These are phyloP conservation scores for Pseudomyrmex dendroicus DNA, from an alignment of 1,140 invertebrate genomes.

Conservation along the genomic window DNA sequence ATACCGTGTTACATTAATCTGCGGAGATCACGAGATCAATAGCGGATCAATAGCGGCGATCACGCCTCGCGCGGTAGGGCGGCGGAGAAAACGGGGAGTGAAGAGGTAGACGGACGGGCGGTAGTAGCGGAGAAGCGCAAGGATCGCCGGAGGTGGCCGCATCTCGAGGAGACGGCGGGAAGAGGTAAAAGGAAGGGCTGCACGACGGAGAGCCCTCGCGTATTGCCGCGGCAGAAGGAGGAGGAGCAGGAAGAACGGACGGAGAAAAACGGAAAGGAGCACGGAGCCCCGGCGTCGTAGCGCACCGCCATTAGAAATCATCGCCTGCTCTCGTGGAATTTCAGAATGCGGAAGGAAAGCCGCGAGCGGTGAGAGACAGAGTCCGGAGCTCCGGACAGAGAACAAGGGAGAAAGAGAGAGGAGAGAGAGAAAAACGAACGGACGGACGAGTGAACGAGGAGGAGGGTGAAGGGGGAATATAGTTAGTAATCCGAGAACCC, in stretches of 20 bases:
- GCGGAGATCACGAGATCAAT: slow-evolving; percentile 60
- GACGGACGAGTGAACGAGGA: not conserved
- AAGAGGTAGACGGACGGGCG: slow-evolving; percentile 25
- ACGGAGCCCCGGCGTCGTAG: slow-evolving; percentile 41
- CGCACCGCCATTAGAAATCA: slow-evolving; percentile 75
- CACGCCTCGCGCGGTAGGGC: slow-evolving; percentile 51
- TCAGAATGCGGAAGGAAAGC: slow-evolving; percentile 82
- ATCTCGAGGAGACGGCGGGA: slow-evolving; percentile 24
- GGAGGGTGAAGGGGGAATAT: slow-evolving; percentile 63
- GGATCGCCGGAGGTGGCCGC: slow-evolving; percentile 48
- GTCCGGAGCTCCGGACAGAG: slow-evolving; percentile 13
- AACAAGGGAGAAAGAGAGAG: not conserved
- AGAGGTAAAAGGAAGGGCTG: slow-evolving; percentile 39
- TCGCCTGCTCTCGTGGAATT: slow-evolving; percentile 75
- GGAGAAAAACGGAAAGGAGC: slow-evolving; percentile 57
- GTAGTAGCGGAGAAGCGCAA: slow-evolving; percentile 35
- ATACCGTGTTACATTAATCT: slow-evolving; percentile 62
- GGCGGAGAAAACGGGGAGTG: not conserved
- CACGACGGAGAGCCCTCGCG: slow-evolving; percentile 46
- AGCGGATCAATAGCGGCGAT: slow-evolving; percentile 61
- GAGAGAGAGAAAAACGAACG: slow-evolving; percentile 45
- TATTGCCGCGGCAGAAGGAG: slow-evolving; percentile 42
- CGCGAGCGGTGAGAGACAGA: slow-evolving; percentile 55
- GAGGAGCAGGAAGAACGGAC: slow-evolving; percentile 53
- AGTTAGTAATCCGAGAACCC: slow-evolving; percentile 78